Conservation (phyloP, 2,888 invertebrate species). For the Thalpophila matura region DNA sequence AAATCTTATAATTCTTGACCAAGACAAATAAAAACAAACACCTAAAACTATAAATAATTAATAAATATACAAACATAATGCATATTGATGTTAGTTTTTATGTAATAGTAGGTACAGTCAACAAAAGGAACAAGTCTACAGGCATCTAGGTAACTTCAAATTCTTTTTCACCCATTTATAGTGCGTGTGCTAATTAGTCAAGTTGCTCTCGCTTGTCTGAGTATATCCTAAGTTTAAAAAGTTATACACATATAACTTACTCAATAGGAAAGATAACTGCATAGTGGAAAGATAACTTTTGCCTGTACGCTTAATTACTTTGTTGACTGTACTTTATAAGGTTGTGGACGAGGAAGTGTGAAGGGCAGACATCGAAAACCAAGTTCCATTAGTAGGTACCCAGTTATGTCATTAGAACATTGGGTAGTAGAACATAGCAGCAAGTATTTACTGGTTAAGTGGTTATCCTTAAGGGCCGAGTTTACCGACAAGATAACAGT, state of each 20-base stretch:
- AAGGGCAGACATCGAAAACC: not conserved
- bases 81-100: not conserved
- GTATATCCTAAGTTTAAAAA: too few relatives aligned
- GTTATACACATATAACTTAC: too few relatives aligned
- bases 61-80: slow-evolving; percentile 26
- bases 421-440: not conserved
- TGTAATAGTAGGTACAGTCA: too few relatives aligned
- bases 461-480: not conserved
- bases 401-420: not conserved
- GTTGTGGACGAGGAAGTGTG: slow-evolving; percentile 1
- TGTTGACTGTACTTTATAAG: slow-evolving; percentile 11
- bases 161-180: too few relatives aligned
- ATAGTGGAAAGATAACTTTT: too few relatives aligned
- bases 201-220: too few relatives aligned
- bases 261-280: too few relatives aligned
- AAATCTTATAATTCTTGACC: slow-evolving; percentile 7
- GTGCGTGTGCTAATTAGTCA: too few relatives aligned
- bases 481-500: too few relatives aligned
- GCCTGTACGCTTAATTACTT: too few relatives aligned
- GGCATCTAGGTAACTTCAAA: too few relatives aligned
- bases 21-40: slow-evolving; percentile 2
- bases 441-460: not conserved
- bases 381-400: not conserved
- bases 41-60: slow-evolving; percentile 1
- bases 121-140: too few relatives aligned